phyloP scores from a whole-genome alignment of 2,113 vertebrate species.

The Trogon melanurus region DNA sequence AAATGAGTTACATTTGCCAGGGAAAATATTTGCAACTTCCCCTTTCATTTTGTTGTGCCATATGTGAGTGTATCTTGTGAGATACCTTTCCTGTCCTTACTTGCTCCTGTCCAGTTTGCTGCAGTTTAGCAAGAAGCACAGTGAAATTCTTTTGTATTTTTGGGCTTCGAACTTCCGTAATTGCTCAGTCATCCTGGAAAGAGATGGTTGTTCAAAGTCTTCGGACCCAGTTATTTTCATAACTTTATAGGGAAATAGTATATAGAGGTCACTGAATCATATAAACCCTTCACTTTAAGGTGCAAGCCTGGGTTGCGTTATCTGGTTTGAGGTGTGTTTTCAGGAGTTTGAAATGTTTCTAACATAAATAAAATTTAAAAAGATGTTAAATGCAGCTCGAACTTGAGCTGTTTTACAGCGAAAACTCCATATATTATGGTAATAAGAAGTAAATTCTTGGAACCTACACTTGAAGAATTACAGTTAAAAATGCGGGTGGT shows the following conservation, averaged over 20 bases:
- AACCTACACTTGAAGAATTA: neutral
- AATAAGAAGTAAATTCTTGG: neutral
- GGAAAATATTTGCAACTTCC: neutral
- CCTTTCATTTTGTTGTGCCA: neutral
- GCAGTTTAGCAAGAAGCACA: neutral
- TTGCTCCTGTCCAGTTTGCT: neutral
- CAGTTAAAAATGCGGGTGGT: neutral
- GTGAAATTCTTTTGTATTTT: neutral
- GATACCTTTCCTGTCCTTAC: neutral
- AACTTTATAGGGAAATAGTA: neutral
- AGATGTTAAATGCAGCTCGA: neutral
- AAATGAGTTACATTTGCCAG: neutral
- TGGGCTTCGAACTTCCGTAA: neutral
- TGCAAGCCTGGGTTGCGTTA: neutral
- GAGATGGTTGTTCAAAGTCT: neutral
- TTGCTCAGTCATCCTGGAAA: neutral
- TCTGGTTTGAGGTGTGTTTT: neutral
- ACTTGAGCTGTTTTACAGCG: neutral
- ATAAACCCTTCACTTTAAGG: neutral
- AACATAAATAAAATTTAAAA: neutral
- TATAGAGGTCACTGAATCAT: neutral
- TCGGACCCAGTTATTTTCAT: neutral
- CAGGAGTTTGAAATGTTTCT: neutral
- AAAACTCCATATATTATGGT: neutral
- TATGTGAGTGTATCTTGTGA: neutral